Evolutionary conservation across 1,140 invertebrate species (phyloP).

Genomic region (Hestina assimilis): DNA sequence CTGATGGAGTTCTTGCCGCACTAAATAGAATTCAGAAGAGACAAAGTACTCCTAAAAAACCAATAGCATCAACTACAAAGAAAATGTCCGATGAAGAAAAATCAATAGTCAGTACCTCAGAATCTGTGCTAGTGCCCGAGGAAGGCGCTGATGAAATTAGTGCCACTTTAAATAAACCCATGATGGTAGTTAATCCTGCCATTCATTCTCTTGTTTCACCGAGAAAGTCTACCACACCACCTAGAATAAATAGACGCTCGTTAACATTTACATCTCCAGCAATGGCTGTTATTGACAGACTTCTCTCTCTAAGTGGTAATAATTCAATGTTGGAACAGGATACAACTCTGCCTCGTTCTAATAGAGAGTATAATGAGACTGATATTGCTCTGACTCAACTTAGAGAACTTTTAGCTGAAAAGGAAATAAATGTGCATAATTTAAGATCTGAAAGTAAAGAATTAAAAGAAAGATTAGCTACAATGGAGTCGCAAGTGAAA

Average conservation of each 20-base stretch:
- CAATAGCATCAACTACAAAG: constrained; percentile 8
- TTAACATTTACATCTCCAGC: constrained; percentile 68
- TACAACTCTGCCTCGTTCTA: constrained; percentile 32
- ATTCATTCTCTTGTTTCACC: constrained; percentile 48
- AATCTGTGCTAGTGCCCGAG: constrained; percentile 3
- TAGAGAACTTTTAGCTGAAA: constrained; percentile 63
- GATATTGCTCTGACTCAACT: constrained; percentile 55
- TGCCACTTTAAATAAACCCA: constrained; percentile 51
- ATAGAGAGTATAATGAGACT: constrained; percentile 50
- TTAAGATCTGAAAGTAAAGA: constrained; percentile 61
- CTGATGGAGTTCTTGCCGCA: constrained; percentile 50
- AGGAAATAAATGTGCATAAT: constrained; percentile 63
- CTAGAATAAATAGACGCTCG: constrained; percentile 58
- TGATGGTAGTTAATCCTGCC: constrained; percentile 68
- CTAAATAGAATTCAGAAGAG: constrained; percentile 52
- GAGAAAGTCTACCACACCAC: constrained; percentile 49
- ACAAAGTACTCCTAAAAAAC: constrained; percentile 57
- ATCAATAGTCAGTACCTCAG: constrained; percentile 32
- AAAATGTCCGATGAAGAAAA: constrained; percentile 10
- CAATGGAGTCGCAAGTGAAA: constrained; percentile 60
- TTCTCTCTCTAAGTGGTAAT: constrained; percentile 63
- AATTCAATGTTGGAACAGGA: constrained; percentile 45
- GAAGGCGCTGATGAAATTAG: constrained; percentile 41
- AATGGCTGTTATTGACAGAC: constrained; percentile 69
- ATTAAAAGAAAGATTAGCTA: constrained; percentile 54